Conservation (phyloP, 2,113 vertebrate genomes). For the Otus sunia region DNA sequence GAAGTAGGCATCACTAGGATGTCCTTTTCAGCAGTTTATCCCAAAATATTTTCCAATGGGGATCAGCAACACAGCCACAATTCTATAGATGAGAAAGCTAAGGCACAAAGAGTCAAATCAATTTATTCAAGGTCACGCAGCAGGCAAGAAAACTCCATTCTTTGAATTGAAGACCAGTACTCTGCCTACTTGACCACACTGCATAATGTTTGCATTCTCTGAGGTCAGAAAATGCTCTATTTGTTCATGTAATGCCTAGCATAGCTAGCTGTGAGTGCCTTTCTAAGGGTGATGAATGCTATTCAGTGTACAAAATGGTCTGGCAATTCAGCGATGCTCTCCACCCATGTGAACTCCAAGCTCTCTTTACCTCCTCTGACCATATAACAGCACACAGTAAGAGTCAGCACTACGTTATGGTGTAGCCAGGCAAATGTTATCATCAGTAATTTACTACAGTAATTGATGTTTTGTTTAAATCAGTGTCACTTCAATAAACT, state of each 20-base stretch:
- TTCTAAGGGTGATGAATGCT: background rate
- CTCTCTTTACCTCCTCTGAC: background rate
- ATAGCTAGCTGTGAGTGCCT: background rate
- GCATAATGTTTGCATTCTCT: constrained; percentile 44
- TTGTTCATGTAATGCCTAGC: background rate
- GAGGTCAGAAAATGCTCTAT: background rate
- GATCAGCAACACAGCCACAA: background rate
- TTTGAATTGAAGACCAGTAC: background rate
- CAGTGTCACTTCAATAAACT: background rate
- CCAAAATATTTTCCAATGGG: background rate
- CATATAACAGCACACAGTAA: background rate
- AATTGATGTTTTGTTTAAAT: constrained; percentile 10
- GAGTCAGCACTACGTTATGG: background rate
- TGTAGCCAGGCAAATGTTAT: background rate
- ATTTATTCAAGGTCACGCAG: constrained; percentile 1
- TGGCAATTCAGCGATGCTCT: background rate
- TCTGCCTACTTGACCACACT: constrained; percentile 21
- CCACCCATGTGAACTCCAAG: background rate
- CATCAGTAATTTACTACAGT: background rate
- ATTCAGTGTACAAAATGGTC: background rate
- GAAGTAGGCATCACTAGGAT: background rate
- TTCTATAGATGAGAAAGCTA: background rate
- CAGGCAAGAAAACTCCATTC: background rate
- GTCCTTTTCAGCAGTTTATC: background rate
- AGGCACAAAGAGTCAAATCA: background rate